These are phyloP conservation scores for Rhizomys pruinosus DNA, from an alignment of 2,113 vertebrate species.

Conservation along the genomic window DNA sequence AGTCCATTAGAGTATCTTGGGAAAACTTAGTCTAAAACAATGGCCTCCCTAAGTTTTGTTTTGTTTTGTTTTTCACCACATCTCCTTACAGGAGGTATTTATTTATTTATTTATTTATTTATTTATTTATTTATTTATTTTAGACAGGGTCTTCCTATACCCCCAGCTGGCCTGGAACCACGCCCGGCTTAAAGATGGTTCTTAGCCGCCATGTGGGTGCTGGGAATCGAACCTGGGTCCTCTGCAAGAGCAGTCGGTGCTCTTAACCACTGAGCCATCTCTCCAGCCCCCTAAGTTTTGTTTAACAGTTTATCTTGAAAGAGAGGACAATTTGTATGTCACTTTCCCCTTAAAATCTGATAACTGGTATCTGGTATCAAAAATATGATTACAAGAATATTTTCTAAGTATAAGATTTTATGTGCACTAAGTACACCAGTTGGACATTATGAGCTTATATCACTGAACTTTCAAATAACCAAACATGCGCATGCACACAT, in stretches of 20 bases:
- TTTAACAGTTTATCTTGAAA: neutral
- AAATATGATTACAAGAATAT: neutral
- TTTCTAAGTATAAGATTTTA: neutral
- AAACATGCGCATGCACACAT: neutral
- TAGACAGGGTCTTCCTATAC: too few relatives aligned
- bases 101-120: too few relatives aligned
- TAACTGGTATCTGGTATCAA: neutral
- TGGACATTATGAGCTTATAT: neutral
- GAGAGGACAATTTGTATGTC: neutral
- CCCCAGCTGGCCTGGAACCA: too few relatives aligned
- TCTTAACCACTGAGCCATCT: too few relatives aligned
- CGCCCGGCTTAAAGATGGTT: too few relatives aligned
- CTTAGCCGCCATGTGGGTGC: too few relatives aligned
- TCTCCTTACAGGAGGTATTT: too few relatives aligned
- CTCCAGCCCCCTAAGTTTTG: neutral
- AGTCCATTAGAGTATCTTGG: accelerated
- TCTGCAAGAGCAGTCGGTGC: too few relatives aligned
- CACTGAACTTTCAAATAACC: neutral
- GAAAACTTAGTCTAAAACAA: neutral
- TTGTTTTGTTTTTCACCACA: too few relatives aligned
- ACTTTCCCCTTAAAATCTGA: neutral
- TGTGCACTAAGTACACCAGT: neutral
- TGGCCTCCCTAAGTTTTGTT: neutral
- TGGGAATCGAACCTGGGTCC: too few relatives aligned
- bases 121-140: too few relatives aligned